These are phyloP conservation scores for Mythimna ferrago DNA, from an alignment of 2,888 invertebrate genomes.

Conservation along the genomic window DNA sequence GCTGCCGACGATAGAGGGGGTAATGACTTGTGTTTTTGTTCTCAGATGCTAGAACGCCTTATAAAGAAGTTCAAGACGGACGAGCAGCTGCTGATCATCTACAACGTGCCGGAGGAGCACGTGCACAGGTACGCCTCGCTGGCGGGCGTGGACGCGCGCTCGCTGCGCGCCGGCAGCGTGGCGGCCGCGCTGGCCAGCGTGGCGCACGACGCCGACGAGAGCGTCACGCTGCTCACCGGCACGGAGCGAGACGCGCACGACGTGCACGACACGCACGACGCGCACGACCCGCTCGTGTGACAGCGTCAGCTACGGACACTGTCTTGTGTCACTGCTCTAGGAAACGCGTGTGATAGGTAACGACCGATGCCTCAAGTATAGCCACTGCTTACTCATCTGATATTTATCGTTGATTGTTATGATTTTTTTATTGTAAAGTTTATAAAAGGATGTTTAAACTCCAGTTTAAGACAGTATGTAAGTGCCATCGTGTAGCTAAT, in stretches of 20 bases:
- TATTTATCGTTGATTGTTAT: slow-evolving; percentile 3
- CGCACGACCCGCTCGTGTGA: background rate
- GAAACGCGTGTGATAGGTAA: background rate
- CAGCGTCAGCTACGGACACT: background rate
- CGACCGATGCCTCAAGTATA: background rate
- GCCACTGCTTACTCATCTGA: background rate
- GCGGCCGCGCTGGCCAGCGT: slow-evolving; percentile 55
- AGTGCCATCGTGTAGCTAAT: background rate
- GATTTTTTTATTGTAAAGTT: background rate
- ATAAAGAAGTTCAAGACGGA: slow-evolving; percentile 88
- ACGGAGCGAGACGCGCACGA: slow-evolving; percentile 28
- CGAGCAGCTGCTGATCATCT: slow-evolving; percentile 88
- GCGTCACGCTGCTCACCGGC: slow-evolving; percentile 27
- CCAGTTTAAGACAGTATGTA: background rate
- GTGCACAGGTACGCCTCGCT: slow-evolving; percentile 66
- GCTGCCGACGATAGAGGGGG: rapidly evolving
- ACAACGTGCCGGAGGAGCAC: slow-evolving; percentile 75
- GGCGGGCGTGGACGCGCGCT: slow-evolving; percentile 67
- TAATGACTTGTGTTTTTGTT: background rate
- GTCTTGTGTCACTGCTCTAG: background rate
- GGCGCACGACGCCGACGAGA: slow-evolving; percentile 28
- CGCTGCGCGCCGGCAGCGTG: slow-evolving; percentile 61
- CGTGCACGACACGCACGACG: background rate
- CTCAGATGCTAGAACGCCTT: slow-evolving; percentile 91
- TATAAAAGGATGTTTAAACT: background rate